Percentiles rank a stretch among this genome's conserved stretches.
phyloP scores from a whole-genome alignment of 2,888 invertebrate species.

The Volucella bombylans region DNA sequence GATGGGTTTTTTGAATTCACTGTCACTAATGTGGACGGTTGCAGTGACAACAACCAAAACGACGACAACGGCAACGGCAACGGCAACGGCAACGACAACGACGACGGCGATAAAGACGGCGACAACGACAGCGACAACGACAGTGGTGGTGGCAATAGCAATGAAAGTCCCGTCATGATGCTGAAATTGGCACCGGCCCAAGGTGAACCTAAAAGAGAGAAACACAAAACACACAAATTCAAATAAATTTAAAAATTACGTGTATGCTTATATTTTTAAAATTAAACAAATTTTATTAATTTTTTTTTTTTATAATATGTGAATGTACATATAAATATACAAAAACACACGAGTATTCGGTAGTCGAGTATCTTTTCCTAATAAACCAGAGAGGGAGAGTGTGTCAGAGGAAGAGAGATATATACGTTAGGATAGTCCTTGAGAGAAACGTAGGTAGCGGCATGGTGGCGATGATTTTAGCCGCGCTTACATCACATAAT shows the following conservation, averaged over 20 bases:
- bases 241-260: constrained; percentile 45
- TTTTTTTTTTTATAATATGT: not conserved
- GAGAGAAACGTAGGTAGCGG: no score
- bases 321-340: no score
- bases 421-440: no score
- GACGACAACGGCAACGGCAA: constrained; percentile 56
- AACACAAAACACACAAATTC: constrained; percentile 16
- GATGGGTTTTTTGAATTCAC: constrained; percentile 66
- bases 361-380: no score
- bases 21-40: constrained; percentile 64
- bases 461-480: no score
- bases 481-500: no score
- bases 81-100: constrained; percentile 59
- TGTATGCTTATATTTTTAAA: constrained; percentile 21
- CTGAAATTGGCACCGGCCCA: constrained; percentile 72
- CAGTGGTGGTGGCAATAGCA: constrained; percentile 70
- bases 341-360: no score
- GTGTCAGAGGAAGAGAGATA: no score
- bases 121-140: constrained; percentile 60
- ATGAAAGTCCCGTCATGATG: constrained; percentile 73
- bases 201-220: constrained; percentile 68
- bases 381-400: no score
- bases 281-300: constrained; percentile 57
- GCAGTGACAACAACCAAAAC: constrained; percentile 69
- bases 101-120: constrained; percentile 64